Percentiles rank a stretch among this genome's conserved stretches.
phyloP scores from a whole-genome alignment of 2,797 vertebrate genomes.

The Liparis tanakae region DNA sequence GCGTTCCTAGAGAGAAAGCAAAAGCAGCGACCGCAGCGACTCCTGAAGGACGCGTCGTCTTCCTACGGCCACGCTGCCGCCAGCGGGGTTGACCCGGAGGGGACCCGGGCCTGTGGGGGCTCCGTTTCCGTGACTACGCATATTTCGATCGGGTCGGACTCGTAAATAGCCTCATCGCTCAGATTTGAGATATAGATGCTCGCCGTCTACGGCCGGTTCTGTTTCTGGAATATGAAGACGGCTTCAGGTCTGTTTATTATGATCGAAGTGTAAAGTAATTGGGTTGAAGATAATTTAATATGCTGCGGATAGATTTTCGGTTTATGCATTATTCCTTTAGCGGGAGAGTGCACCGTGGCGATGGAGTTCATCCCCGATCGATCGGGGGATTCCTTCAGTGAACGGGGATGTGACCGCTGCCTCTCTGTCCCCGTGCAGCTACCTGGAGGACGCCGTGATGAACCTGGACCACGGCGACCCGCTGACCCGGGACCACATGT shows the following conservation, averaged over 20 bases:
- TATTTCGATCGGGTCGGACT: not conserved
- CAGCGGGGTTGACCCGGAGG: too few species aligned
- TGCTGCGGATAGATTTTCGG: not conserved
- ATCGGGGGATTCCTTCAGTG: not conserved
- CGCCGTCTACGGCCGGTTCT: not conserved
- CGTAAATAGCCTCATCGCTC: not conserved
- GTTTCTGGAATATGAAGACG: not conserved
- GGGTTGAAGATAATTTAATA: not conserved
- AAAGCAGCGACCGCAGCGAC: too few species aligned
- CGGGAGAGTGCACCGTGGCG: not conserved
- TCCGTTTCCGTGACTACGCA: too few species aligned
- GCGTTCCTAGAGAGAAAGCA: too few species aligned
- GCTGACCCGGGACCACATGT: constrained; percentile 97
- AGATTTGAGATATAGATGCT: too few species aligned
- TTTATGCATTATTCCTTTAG: not conserved
- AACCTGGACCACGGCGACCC: constrained; percentile 95
- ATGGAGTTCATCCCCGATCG: not conserved
- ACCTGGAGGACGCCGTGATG: constrained; percentile 97
- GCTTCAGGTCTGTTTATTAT: not conserved
- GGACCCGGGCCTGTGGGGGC: too few species aligned
- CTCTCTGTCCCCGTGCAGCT: constrained; percentile 77
- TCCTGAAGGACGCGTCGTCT: too few species aligned
- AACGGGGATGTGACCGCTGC: not conserved
- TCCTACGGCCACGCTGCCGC: too few species aligned
- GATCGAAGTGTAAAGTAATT: not conserved